Base-by-base conservation (phyloP, 1,140 invertebrate species). In the Pachyrhynchus sulphureomaculatus region DNA sequence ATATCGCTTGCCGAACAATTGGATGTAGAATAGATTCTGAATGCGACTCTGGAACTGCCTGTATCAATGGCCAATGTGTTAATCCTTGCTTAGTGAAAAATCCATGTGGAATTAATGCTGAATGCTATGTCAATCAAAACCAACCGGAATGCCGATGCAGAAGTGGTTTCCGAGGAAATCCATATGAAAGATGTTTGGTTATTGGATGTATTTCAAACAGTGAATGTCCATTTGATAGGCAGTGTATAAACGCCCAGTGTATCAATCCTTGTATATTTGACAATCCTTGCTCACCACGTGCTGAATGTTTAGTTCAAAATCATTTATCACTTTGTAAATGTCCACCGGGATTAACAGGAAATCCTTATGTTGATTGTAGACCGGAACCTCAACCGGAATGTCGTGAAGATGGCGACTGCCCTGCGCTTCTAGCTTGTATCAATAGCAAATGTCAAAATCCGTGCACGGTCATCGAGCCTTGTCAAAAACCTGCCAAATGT, bases 121-220 rank as follows among this genome's bases (percentile, higher is more conserved):
- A 94, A 75, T 96, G 93, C 75, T 88, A 84, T 65, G 86, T 88
- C 0, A 81, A 84, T 62, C 84, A 86, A 55, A 92, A 90, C 67
- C 77, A 81, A 6, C 84, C 91, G 1, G 81, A 90, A 65, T 96
- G 93, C 74, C 83, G 87, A 45, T 96, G 93, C 70, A 78, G 83
- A 6, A 83, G 85, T 61, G 92, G 92, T 41, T 92, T 88, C 67
- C 82, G 90, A 64, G 91, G 92, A 33, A 89, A 95, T 78, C 86
- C 91, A 1, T 84, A 84, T 57, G 83, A 85, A 17, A 83, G 86
- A 51, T 95, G 92, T 69, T 80, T 83, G 55, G 81, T 90, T 5
- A 85, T 95, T 36, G 93, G 92, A n/a, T 96, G 93, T 78, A 84
- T 86, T 67, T 88, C 88, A 52, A 92, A 94, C 73, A 88, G 88